phyloP scores from a whole-genome alignment of 2,797 vertebrate species.

The Peromyscus eremicus region DNA sequence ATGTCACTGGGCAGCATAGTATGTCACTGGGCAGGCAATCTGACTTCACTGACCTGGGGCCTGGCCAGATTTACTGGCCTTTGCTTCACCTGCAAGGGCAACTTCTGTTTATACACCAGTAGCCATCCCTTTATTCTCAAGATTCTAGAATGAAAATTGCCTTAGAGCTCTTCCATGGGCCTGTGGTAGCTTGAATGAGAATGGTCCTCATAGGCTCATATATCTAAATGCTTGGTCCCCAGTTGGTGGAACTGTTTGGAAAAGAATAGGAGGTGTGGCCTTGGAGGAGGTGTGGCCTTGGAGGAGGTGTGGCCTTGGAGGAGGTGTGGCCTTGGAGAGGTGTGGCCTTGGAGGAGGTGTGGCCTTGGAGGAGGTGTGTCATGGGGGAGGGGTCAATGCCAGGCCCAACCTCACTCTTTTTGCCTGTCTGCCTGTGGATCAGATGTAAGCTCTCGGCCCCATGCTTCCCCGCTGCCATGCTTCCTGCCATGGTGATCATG shows the following conservation, averaged over 20 bases:
- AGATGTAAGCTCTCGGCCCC: not conserved
- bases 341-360: not conserved
- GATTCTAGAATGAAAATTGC: slow-evolving; percentile 21
- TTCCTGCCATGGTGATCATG: not conserved
- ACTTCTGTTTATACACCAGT: not conserved
- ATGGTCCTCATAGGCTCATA: not conserved
- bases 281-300: not conserved
- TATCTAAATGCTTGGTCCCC: not conserved
- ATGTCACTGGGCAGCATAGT: too few species aligned
- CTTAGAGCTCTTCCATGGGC: not conserved
- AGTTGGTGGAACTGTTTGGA: not conserved
- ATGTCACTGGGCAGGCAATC: not conserved
- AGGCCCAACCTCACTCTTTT: not conserved
- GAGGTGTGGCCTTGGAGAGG: not conserved
- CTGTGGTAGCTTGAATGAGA: not conserved
- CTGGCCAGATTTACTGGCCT: not conserved
- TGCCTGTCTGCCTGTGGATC: not conserved
- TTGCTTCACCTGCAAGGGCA: not conserved
- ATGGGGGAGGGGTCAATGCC: not conserved
- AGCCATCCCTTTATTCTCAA: not conserved
- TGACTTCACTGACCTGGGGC: not conserved
- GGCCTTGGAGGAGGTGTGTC: not conserved
- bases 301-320: not conserved
- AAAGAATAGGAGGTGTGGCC: not conserved
- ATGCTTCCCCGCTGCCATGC: not conserved